phyloP scores from a whole-genome alignment of 1,140 invertebrate species.

The Nasonia longicornis region DNA sequence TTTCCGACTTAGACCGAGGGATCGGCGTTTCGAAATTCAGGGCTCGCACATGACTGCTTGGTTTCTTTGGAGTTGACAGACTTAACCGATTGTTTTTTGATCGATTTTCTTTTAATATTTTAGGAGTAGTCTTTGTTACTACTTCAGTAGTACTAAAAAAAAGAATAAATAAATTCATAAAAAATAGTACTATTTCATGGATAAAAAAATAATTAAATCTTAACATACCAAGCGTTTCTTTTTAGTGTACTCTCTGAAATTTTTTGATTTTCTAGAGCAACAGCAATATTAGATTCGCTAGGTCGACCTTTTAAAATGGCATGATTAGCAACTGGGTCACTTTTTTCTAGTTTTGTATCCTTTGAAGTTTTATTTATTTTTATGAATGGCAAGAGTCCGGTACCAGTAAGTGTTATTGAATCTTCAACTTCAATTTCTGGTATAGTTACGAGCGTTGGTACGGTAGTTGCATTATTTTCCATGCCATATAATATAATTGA shows the following conservation, averaged over 20 bases:
- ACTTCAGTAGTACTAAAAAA: slow-evolving; percentile 13
- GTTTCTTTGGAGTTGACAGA: slow-evolving; percentile 39
- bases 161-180: background rate
- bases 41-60: slow-evolving; percentile 33
- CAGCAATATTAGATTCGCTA: background rate
- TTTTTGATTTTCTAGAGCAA: background rate
- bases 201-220: background rate
- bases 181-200: background rate
- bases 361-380: slow-evolving; percentile 26
- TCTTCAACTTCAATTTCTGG: slow-evolving; percentile 38
- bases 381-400: slow-evolving; percentile 32
- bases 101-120: background rate
- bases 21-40: slow-evolving; percentile 32
- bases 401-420: slow-evolving; percentile 10
- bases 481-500: slow-evolving; percentile 37
- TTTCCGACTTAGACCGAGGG: slow-evolving; percentile 24
- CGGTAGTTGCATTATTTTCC: slow-evolving; percentile 25
- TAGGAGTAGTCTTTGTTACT: slow-evolving; percentile 20
- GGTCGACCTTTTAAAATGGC: background rate
- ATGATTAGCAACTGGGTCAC: background rate
- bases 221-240: background rate
- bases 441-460: background rate
- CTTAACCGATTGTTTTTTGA: background rate
- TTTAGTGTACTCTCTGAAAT: background rate
- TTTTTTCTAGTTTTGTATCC: background rate